Evolutionary conservation across 2,888 invertebrate genomes (phyloP).

Genomic region (Acrobeloides nanus): DNA sequence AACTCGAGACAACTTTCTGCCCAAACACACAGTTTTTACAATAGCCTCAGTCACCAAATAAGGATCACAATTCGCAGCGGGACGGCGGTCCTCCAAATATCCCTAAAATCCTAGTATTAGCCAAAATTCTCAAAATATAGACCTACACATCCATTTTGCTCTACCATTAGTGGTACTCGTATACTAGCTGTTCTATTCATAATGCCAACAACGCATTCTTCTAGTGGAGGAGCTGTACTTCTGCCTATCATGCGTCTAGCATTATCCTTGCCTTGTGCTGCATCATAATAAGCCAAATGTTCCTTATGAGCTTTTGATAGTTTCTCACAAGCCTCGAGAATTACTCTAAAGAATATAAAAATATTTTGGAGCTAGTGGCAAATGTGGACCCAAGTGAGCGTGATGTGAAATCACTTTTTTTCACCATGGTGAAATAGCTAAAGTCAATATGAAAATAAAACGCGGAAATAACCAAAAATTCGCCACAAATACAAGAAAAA

Average conservation of each 20-base stretch:
- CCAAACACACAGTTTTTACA: conserved; percentile 9
- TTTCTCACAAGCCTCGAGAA: conserved; percentile 88
- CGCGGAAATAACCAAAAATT: no score
- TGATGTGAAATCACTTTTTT: no score
- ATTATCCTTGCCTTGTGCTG: conserved; percentile 84
- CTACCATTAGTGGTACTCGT: conserved; percentile 47
- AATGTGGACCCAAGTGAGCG: no score
- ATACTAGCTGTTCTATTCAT: conserved; percentile 46
- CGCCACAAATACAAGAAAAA: no score
- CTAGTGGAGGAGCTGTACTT: conserved; percentile 90
- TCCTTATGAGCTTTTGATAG: conserved; percentile 78
- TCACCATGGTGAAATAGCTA: no score
- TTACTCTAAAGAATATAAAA: no score
- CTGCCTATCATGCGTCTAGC: conserved; percentile 83
- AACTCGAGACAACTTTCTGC: no score
- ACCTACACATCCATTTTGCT: conserved; percentile 32
- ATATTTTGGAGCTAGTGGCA: no score
- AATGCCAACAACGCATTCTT: conserved; percentile 71
- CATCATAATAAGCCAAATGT: conserved; percentile 62
- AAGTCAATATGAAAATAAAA: no score
- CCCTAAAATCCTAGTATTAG: conserved; percentile 32
- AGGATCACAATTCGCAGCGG: conserved; percentile 49
- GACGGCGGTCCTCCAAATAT: conserved; percentile 49
- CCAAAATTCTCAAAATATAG: no score
- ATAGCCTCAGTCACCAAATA: conserved; percentile 39